A percentile compares a stretch with the other conserved stretches of the same genome.
These are phyloP conservation scores for Potorous gilbertii DNA, from an alignment of 2,797 vertebrate genomes.

Conservation along the genomic window DNA sequence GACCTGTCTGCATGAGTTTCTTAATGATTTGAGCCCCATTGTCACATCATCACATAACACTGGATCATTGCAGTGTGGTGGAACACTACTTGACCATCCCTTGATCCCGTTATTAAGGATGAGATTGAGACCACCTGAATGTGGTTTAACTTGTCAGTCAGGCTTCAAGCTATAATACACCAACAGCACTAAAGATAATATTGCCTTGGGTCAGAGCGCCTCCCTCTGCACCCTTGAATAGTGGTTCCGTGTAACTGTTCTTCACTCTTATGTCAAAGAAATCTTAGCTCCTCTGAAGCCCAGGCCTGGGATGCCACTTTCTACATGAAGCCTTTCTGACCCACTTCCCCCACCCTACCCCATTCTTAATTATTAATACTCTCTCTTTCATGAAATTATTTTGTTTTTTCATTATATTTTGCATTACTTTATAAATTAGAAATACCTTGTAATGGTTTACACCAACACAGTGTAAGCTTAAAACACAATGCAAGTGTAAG, in stretches of 20 bases:
- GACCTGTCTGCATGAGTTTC: no score
- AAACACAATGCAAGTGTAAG: no score
- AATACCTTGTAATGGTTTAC: neutral
- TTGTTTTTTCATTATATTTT: neutral
- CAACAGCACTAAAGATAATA: neutral
- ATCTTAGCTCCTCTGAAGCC: no score
- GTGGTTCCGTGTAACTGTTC: no score
- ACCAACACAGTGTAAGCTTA: neutral
- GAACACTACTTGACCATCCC: neutral
- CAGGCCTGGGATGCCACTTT: neutral
- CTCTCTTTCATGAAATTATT: neutral
- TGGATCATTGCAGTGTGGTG: no score
- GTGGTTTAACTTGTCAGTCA: neutral
- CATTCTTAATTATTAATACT: neutral
- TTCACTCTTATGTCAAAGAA: no score
- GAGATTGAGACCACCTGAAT: neutral
- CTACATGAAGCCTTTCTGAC: neutral
- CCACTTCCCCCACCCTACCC: neutral
- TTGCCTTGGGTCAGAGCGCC: neutral
- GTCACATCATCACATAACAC: no score
- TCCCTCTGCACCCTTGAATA: neutral
- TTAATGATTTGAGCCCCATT: no score
- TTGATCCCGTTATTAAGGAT: neutral
- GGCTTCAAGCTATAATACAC: neutral
- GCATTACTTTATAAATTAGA: neutral